Evolutionary conservation across 2,113 vertebrate genomes (phyloP).

Genomic region (Alosa alosa): DNA sequence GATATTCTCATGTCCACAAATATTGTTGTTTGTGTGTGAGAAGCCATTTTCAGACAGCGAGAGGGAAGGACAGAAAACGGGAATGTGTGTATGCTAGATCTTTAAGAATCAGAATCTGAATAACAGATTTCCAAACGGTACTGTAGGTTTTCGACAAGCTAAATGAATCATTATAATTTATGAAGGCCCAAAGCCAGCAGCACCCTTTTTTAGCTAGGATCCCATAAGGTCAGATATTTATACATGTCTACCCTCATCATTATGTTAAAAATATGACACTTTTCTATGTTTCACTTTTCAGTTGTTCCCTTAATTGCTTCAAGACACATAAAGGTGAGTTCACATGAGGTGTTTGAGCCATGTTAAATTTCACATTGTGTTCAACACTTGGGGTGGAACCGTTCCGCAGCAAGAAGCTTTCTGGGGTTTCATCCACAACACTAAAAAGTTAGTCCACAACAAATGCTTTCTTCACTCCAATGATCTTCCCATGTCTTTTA

Average conservation of each 20-base stretch:
- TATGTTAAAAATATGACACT: not conserved
- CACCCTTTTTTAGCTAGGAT: too few relatives aligned
- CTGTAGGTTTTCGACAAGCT: too few relatives aligned
- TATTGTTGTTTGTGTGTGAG: too few relatives aligned
- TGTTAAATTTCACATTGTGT: not conserved
- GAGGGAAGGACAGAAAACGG: too few relatives aligned
- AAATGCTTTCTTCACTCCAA: constrained; percentile 7
- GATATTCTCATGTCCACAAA: too few relatives aligned
- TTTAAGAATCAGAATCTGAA: too few relatives aligned
- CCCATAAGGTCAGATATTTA: too few relatives aligned
- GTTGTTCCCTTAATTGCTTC: constrained; percentile 73
- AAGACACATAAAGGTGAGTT: constrained; percentile 70
- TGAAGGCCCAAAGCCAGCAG: too few relatives aligned
- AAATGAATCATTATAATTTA: too few relatives aligned
- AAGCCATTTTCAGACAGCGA: too few relatives aligned
- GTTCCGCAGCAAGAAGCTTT: not conserved
- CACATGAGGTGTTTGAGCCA: not conserved
- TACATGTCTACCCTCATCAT: not conserved
- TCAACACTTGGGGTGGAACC: not conserved
- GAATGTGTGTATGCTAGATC: too few relatives aligned
- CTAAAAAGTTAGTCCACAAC: not conserved
- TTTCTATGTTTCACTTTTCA: constrained; percentile 41
- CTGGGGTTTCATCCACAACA: not conserved
- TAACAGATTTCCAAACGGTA: too few relatives aligned
- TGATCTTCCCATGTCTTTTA: not conserved